Evolutionary conservation across 1,140 invertebrate species (phyloP).

Genomic region (Schlechtendalia chinensis): DNA sequence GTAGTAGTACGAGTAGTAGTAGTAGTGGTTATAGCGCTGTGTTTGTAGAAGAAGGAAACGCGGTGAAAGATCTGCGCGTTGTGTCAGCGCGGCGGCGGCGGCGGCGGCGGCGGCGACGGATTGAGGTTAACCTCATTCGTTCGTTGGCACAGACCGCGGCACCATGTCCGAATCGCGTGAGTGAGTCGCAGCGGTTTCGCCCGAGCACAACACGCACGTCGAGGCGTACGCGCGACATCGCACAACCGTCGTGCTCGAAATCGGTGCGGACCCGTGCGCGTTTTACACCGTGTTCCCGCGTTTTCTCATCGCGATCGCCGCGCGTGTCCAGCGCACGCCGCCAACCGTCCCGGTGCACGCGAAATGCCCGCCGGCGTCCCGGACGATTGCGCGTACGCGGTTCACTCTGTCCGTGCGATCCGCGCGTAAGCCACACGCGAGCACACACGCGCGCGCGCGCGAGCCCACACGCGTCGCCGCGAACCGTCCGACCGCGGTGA

Average conservation of each 20-base stretch:
- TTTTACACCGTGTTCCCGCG: neutral
- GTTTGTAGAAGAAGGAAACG: slow-evolving; percentile 18
- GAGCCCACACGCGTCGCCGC: too few species aligned
- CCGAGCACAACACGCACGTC: neutral
- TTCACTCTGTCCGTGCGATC: too few species aligned
- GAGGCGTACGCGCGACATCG: neutral
- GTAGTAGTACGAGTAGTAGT: slow-evolving; percentile 6
- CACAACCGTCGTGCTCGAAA: neutral
- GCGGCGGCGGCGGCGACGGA: slow-evolving; percentile 30
- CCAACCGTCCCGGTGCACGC: too few species aligned
- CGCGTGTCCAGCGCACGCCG: too few species aligned
- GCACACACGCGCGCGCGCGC: too few species aligned
- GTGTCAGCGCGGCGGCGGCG: slow-evolving; percentile 31
- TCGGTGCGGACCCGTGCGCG: neutral
- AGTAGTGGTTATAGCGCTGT: too few species aligned
- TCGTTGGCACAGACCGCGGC: slow-evolving; percentile 48
- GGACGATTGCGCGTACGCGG: neutral
- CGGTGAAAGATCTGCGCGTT: slow-evolving; percentile 43
- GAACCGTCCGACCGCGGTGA: too few species aligned
- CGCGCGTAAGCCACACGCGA: too few species aligned
- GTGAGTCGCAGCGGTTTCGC: slow-evolving; percentile 6
- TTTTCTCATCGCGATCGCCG: neutral
- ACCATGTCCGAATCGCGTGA: slow-evolving; percentile 48
- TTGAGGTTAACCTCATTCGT: slow-evolving; percentile 50
- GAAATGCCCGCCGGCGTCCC: neutral